Percentiles rank a stretch among this genome's conserved stretches.
These are phyloP conservation scores for Notodonta ziczac DNA, from an alignment of 2,888 invertebrate species.

Conservation along the genomic window DNA sequence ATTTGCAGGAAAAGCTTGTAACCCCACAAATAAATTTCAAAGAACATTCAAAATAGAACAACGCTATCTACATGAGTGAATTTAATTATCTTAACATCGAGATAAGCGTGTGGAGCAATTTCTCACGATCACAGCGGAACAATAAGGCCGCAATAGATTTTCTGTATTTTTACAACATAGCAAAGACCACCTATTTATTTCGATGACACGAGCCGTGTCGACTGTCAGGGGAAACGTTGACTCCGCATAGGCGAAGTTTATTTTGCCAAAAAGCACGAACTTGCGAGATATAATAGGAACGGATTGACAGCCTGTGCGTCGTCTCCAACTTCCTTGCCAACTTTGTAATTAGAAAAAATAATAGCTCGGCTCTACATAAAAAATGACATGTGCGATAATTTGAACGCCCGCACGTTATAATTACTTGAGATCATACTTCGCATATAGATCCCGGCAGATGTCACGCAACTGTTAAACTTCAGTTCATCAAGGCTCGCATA, in stretches of 20 bases:
- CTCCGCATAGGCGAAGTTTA: slow-evolving; percentile 63
- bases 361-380: slow-evolving; percentile 53
- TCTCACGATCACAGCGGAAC: slow-evolving; percentile 65
- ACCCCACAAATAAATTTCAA: background rate
- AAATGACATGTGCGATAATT: slow-evolving; percentile 62
- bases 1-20: slow-evolving; percentile 4
- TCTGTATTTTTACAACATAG: slow-evolving; percentile 60
- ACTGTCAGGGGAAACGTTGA: slow-evolving; percentile 79
- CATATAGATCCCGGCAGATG: slow-evolving; percentile 60
- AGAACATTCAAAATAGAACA: slow-evolving; percentile 13
- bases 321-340: slow-evolving; percentile 77
- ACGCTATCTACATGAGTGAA: slow-evolving; percentile 3
- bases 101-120: slow-evolving; percentile 49
- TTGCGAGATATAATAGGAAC: slow-evolving; percentile 70
- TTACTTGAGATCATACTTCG: slow-evolving; percentile 63
- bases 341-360: slow-evolving; percentile 78
- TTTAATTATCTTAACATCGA: slow-evolving; percentile 12
- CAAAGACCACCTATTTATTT: slow-evolving; percentile 59
- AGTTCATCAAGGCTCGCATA: slow-evolving; percentile 13
- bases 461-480: slow-evolving; percentile 41
- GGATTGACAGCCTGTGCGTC: slow-evolving; percentile 70
- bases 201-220: slow-evolving; percentile 67
- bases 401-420: slow-evolving; percentile 50
- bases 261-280: slow-evolving; percentile 74
- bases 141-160: slow-evolving; percentile 57